These are phyloP conservation scores for Marasmarcha lunaedactyla DNA, from an alignment of 2,888 invertebrate genomes.

Conservation along the genomic window DNA sequence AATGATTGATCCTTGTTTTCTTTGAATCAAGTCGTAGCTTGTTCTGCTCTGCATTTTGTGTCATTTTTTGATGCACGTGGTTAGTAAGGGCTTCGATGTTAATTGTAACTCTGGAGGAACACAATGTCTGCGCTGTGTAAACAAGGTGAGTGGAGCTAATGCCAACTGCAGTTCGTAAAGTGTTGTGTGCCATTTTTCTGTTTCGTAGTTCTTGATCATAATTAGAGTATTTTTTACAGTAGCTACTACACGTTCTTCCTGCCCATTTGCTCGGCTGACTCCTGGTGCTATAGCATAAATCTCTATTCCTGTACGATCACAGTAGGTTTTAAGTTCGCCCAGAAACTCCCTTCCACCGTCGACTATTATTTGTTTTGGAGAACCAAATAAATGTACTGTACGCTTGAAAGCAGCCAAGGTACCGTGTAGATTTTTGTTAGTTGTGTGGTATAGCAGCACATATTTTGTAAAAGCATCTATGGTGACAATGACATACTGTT, in stretches of 20 bases:
- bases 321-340: not conserved
- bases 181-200: not conserved
- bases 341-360: not conserved
- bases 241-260: constrained; percentile 6
- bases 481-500: constrained; percentile 5
- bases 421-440: not conserved
- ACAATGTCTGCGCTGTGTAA: no score
- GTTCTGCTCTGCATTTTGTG: no score
- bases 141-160: no score
- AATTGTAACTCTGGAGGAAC: no score
- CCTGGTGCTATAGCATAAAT: not conserved
- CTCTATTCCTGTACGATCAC: not conserved
- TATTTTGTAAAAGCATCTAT: constrained; percentile 6
- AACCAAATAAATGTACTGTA: constrained; percentile 5
- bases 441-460: not conserved
- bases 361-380: constrained; percentile 3
- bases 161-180: not conserved
- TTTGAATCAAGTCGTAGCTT: no score
- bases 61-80: no score
- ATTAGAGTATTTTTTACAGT: constrained; percentile 3
- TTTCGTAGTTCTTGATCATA: not conserved
- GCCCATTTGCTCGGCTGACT: constrained; percentile 3
- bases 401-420: constrained; percentile 1
- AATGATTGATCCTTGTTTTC: no score
- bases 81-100: no score